Evolutionary conservation across 2,888 invertebrate genomes (phyloP).

Genomic region (Drosophila birchii): DNA sequence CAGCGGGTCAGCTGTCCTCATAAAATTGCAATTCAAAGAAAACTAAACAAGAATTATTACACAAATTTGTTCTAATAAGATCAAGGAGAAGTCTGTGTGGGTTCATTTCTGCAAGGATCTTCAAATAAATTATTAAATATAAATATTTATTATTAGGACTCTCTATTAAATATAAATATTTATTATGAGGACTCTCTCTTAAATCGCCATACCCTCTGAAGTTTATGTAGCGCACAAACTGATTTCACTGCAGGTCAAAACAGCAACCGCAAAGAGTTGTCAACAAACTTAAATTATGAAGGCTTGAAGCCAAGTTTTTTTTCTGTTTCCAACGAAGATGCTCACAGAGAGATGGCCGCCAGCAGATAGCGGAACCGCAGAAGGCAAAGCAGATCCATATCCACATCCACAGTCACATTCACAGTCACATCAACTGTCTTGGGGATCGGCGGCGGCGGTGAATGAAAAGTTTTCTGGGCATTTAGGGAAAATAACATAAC

Average conservation of each 20-base stretch:
- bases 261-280: slow-evolving; percentile 60
- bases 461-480: slow-evolving; percentile 68
- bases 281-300: slow-evolving; percentile 75
- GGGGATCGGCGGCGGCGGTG: slow-evolving; percentile 33
- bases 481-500: slow-evolving; percentile 56
- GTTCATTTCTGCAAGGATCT: background rate
- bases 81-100: background rate
- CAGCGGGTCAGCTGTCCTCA: slow-evolving; percentile 26
- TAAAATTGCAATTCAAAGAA: slow-evolving; percentile 15
- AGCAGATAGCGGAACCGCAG: slow-evolving; percentile 52
- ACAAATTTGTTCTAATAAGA: background rate
- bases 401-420: slow-evolving; percentile 4
- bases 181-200: no score
- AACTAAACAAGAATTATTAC: background rate
- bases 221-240: slow-evolving; percentile 19
- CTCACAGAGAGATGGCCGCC: slow-evolving; percentile 56
- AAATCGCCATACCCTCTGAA: background rate
- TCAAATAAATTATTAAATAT: background rate
- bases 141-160: background rate
- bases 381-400: slow-evolving; percentile 44
- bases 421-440: slow-evolving; percentile 15
- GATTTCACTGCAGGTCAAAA: slow-evolving; percentile 41
- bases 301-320: slow-evolving; percentile 67
- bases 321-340: slow-evolving; percentile 68
- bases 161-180: background rate